Base-by-base conservation (phyloP, 2,888 invertebrate genomes). In the Oscheius onirici region DNA sequence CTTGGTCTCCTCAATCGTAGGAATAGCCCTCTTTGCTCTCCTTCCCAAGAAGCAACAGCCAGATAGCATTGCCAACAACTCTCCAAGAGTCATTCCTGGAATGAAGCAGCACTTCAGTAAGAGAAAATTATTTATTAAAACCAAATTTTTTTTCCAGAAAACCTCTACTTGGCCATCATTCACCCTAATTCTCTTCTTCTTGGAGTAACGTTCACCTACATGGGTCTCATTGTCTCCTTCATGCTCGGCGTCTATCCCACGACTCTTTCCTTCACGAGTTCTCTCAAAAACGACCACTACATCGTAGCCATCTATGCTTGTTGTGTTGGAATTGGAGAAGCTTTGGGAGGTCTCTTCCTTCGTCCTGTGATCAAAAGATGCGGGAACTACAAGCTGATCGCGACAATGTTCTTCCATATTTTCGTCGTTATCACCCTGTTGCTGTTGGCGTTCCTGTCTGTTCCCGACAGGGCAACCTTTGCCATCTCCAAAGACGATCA, bases 211-310 rank as follows among this genome's bases (percentile, higher is more conserved):
- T 78, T 76, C 70, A 66, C 71, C 20, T 78, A 76, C 46, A 76
- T 76, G 76, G 76, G 78, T 24, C 73, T 70, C 17, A 73, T 78
- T 67, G 74, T 76, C 1, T 78, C 76, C 0, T 78, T 75, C 72
- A 76, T 78, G 76, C 75, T 74, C 20, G 66, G 66, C 22, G 74
- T 76, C 28, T 75, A 73, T 28, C 78, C 78, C 43, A 78, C 76
- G n/a, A 71, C 76, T 3, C 52, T 78, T 0, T 72, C 74, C 0
- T 78, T 78, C 67, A 78, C 73, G 1, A 70, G 72, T 17, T 58
- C 69, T 61, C 70, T 73, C 1, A 73, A 69, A 3, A 66, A 72
- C 15, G 78, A 78, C 54, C 69, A 72, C 52, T 78, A 78, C 61
- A 71, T 75, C 13, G 75, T 78, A 11, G 69, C 78, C 13, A 20